A percentile compares a stretch with the other conserved stretches of the same genome.
Conservation (phyloP, 1,140 invertebrate species). For the Coelopa frigida region DNA sequence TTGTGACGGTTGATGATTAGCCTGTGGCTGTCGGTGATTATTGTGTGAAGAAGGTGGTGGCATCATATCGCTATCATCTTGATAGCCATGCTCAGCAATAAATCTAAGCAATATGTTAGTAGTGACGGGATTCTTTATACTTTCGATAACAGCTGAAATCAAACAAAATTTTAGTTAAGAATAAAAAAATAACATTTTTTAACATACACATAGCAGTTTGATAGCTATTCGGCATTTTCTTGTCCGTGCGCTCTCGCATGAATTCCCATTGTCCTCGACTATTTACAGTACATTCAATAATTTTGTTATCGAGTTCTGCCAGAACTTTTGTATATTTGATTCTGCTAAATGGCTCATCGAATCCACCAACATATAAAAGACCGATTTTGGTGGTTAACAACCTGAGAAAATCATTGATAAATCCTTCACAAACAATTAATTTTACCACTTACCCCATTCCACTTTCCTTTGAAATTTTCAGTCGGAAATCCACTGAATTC, state of each 20-base stretch:
- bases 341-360: constrained; percentile 54
- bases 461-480: constrained; percentile 70
- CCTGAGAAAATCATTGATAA: constrained; percentile 47
- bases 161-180: neutral
- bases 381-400: constrained; percentile 68
- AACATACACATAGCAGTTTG: constrained; percentile 68
- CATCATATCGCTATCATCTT: constrained; percentile 57
- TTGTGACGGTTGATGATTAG: too few species aligned
- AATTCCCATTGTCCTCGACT: constrained; percentile 79
- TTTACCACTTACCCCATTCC: constrained; percentile 60
- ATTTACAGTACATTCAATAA: constrained; percentile 85
- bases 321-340: constrained; percentile 75
- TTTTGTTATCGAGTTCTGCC: constrained; percentile 81
- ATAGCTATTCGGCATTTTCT: constrained; percentile 89
- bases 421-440: constrained; percentile 1
- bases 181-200: neutral
- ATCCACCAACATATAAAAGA: constrained; percentile 71
- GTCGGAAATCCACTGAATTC: constrained; percentile 93
- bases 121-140: constrained; percentile 72
- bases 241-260: constrained; percentile 94
- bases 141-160: constrained; percentile 58
- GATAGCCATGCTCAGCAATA: constrained; percentile 59
- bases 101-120: constrained; percentile 67
- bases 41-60: too few species aligned
- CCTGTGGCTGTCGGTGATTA: too few species aligned